Evolutionary conservation across 2,113 vertebrate species (phyloP).

Genomic region (Phyllostomus discolor): DNA sequence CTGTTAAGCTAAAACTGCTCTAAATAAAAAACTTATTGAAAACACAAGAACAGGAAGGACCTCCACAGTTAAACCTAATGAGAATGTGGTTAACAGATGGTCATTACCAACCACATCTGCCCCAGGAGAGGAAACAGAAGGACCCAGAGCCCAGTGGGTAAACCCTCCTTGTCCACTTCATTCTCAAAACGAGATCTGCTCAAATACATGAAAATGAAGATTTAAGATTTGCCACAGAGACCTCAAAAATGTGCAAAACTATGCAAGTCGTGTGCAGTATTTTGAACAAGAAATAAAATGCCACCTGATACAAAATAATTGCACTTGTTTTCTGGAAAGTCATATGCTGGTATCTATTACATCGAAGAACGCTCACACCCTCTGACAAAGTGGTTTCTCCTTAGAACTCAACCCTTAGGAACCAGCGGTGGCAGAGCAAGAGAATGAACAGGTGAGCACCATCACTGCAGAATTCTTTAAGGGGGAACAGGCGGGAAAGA

Average conservation of each 20-base stretch:
- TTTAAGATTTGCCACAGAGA: background rate
- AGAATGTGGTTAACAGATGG: background rate
- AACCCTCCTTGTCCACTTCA: background rate
- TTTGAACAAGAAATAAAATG: background rate
- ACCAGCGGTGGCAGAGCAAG: fast-evolving
- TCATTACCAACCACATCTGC: background rate
- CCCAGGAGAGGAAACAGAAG: background rate
- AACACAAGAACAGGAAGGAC: background rate
- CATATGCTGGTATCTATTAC: too few species aligned
- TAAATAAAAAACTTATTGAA: background rate
- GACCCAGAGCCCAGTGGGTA: background rate
- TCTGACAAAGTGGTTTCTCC: background rate
- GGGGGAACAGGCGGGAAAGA: background rate
- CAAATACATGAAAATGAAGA: background rate
- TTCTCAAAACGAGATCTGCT: background rate
- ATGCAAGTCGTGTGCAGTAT: background rate
- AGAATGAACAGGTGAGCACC: fast-evolving
- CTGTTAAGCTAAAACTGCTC: background rate
- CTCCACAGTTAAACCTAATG: background rate
- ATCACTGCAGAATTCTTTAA: fast-evolving
- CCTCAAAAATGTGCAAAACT: background rate
- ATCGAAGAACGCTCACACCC: background rate
- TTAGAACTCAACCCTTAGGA: background rate
- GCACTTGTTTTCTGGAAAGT: background rate
- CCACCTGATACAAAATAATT: background rate